Evolutionary conservation across 2,113 vertebrate genomes (phyloP), one percentile per base, ranked within the genome.

Genomic region (Neodontobutis hainanensis): DNA sequence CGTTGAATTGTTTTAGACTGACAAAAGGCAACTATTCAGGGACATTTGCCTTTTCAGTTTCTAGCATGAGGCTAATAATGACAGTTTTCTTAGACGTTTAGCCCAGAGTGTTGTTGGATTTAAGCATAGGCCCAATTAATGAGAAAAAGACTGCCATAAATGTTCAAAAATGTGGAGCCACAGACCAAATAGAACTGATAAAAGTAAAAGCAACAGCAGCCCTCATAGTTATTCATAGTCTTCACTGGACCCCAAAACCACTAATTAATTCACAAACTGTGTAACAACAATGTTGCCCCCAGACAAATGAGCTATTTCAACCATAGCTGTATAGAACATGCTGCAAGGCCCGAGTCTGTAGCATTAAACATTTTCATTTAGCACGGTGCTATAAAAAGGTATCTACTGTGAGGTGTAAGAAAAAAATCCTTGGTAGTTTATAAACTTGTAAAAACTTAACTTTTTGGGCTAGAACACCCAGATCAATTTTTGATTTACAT

Each of bases 401-500:
- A 27, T 27, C 19, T 27, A 3, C 19, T 27, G 3, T 27, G 3
- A 40, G 8, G 8, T 40, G 38, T 40, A 40, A 40, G 5, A 2
- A 40, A 40, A 40, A 2, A 40, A 3, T 8, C 19, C 19, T 27
- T 27, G 19, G 19, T 51, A 34, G 49, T 6, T 14, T 53, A 14
- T 6, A 2, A 11, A 53, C 27, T 35, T 35, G 14, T 53, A 6
- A 35, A 11, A 53, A 2, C 5, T 49, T 49, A 5, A 46, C 16
- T 27, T 19, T 34, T 51, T 11, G 10, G 19, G 1, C 49, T 27
- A 12, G 27, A 51, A 53, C 32, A 38, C 6, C 3, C 34, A 55
- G 5, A 12, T 55, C 51, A 32, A 8, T n/a, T n/a, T n/a, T n/a
- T n/a, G n/a, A n/a, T 11, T 63, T 48, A 59, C 68, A n/a, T 48